Evolutionary conservation across 2,888 invertebrate species (phyloP), one percentile per base, ranked within the genome.

Genomic region (Leucophenga montana): DNA sequence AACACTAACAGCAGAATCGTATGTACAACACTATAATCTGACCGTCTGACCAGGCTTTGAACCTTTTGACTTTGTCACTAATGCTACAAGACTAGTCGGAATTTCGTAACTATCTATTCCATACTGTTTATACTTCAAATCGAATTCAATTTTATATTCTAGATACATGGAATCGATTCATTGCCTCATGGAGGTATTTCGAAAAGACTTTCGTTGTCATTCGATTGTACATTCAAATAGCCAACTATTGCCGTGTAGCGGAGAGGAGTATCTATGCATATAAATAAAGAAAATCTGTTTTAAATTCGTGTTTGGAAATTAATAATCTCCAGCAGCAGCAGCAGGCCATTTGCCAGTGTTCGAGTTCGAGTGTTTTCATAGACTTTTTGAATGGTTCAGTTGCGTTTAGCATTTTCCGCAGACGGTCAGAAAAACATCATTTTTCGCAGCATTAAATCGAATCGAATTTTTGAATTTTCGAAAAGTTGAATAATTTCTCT

Each of bases 351-450:
- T 31, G 11, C 8, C 14, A 16, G 39, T 8, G n/a, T n/a, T n/a
- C n/a, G n/a, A n/a, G n/a, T 11, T 61, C 14, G 4, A 64, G 16
- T 50, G 50, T 50, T n/a, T n/a, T 8, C 50, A 50, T 16, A n/a
- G 46, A 33, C 22, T 69, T 72, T 66, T 31, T 16, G 61, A 57
- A 59, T 71, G 61, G 61, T 72, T 78, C 67, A 78, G 78, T 78
- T 66, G 70, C 59, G 65, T 56, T 72, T 76, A 27, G 62, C 22
- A 44, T 59, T 68, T 73, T 71, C 66, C 61, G 44, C 39, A 39
- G 39, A 33, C 61, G 18, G 61, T 44, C 65, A 68, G 16, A 50
- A 50, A 18, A 50, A 50, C 46, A 71, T 66, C 67, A 64, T 33
- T 31, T 50, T 33, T 27, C 50, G 64, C 68, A n/a, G 59, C 11